Base-by-base conservation (phyloP, 2,797 vertebrate species). In the Brotula barbata region DNA sequence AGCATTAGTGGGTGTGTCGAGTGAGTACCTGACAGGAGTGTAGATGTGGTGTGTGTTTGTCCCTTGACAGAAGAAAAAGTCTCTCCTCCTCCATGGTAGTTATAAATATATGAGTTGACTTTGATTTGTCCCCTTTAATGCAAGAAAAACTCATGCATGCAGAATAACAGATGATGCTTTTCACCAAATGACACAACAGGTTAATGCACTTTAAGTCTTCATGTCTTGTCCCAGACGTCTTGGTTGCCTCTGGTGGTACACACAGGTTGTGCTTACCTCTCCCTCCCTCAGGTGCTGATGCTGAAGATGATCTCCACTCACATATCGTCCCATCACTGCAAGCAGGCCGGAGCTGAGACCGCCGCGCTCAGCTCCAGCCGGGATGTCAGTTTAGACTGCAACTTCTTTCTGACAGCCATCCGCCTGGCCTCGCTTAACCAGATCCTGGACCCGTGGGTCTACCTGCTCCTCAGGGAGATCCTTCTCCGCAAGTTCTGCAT, bases 361-460 rank as follows among this genome's bases (percentile, higher is more conserved):
- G 33, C 45, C 42, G 17, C 19, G 20, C 56, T 15, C 7, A 20
- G 5, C 7, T 76, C 63, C 0, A 69, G 49, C 51, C 53, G 56
- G 1, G 92, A 90, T 8, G 44, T 76, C 63, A 85, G 73, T 49
- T 65, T 82, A 21, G 93, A 98, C 54, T 98, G 96, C 70, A 88
- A 92, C 50, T 92, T 95, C 84, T 94, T 95, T 49, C 84, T 99
- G 71, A 95, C 89, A 0, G 93, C 94, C 0, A 93, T 99, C 69
- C 96, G 96, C 49, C 74, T 99, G 89, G 97, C 97, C 33, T 99
- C 97, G 0, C 91, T 99, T 8, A 99, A 99, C 86, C 97, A 99
- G 88, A 99, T 99, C 81, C 91, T 99, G 77, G 96, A 99, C 74
- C 97, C 97, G 0, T 99, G 97, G 97, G 94, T 99, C 71, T 99